Evolutionary conservation across 2,888 invertebrate species (phyloP).

Genomic region (Tenthredo distinguenda): DNA sequence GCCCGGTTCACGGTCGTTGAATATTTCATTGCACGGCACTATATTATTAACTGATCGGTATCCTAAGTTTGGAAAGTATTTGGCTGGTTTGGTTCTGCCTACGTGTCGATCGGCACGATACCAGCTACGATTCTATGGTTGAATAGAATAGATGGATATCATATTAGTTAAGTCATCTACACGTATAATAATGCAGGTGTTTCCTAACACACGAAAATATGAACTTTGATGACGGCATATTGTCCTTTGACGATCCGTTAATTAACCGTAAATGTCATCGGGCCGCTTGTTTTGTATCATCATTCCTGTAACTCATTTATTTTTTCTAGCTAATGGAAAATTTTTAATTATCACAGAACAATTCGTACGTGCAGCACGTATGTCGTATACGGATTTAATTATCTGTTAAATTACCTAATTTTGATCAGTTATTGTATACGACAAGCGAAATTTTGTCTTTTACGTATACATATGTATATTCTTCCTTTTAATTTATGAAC

Average conservation of each 20-base stretch:
- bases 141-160: background rate
- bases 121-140: background rate
- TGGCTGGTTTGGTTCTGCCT: constrained; percentile 39
- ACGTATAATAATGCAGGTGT: constrained; percentile 19
- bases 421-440: background rate
- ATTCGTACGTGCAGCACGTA: background rate
- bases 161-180: background rate
- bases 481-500: background rate
- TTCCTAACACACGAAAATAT: constrained; percentile 9
- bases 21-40: background rate
- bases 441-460: background rate
- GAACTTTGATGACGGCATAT: background rate
- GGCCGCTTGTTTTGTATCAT: background rate
- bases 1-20: background rate
- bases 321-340: background rate
- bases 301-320: background rate
- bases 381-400: background rate
- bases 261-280: no score
- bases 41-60: constrained; percentile 12
- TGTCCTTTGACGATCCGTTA: no score
- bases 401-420: background rate
- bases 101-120: constrained; percentile 58
- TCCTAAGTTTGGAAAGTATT: constrained; percentile 29
- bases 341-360: background rate
- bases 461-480: background rate